Percentiles rank a stretch among this genome's conserved stretches.
Evolutionary conservation across 2,888 invertebrate species (phyloP).

Genomic region (Pegoplata infirma): DNA sequence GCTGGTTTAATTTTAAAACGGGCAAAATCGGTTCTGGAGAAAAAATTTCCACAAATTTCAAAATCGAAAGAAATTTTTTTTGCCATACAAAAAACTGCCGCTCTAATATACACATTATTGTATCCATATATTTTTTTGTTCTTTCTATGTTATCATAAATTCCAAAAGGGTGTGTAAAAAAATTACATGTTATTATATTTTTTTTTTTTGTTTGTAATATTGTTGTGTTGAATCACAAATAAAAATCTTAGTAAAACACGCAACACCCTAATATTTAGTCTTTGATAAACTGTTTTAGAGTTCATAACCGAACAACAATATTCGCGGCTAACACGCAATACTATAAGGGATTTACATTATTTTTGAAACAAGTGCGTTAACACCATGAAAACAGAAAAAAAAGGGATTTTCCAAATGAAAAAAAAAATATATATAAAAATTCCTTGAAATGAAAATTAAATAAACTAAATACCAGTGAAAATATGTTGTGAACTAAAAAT

Average conservation of each 20-base stretch:
- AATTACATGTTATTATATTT: not conserved
- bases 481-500: not conserved
- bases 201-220: no score
- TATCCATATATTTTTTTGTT: not conserved
- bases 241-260: slow-evolving; percentile 51
- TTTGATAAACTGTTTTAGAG: slow-evolving; percentile 25
- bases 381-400: slow-evolving; percentile 1
- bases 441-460: slow-evolving; percentile 2
- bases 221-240: slow-evolving; percentile 2
- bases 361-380: slow-evolving; percentile 33
- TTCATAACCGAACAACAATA: slow-evolving; percentile 1
- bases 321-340: slow-evolving; percentile 36
- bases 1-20: no score
- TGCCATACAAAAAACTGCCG: no score
- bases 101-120: no score
- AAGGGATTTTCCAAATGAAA: slow-evolving; percentile 3
- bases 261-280: slow-evolving; percentile 48
- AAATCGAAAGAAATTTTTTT: no score
- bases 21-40: no score
- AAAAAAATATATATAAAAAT: not conserved
- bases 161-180: slow-evolving; percentile 52
- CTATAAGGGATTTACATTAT: slow-evolving; percentile 1
- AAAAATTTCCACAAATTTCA: no score
- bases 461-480: not conserved
- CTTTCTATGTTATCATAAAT: slow-evolving; percentile 18